These are phyloP conservation scores for Mnemiopsis leidyi DNA, from an alignment of 37 sponge, comb jelly and placozoan genomes.

Conservation along the genomic window DNA sequence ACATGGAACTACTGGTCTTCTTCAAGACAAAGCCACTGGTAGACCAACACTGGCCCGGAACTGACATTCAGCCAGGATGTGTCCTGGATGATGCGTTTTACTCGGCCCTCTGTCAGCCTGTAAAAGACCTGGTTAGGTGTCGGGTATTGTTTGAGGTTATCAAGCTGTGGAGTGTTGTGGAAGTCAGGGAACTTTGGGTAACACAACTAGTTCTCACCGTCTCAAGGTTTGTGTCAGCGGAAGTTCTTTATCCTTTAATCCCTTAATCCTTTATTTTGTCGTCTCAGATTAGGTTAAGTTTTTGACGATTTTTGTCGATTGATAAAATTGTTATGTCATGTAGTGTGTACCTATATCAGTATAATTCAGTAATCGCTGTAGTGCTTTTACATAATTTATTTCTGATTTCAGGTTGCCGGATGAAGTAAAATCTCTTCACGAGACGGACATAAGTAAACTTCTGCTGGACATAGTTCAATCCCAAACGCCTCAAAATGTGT, in stretches of 20 bases:
- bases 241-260: too few species aligned
- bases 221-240: constrained; percentile 19
- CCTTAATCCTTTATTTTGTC: too few species aligned
- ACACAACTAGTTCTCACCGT: background rate
- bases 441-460: background rate
- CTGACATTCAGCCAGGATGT: constrained; percentile 8
- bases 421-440: background rate
- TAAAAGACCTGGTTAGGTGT: background rate
- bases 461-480: background rate
- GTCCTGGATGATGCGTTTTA: constrained; percentile 14
- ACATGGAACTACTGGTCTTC: constrained; percentile 20
- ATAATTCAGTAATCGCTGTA: too few species aligned
- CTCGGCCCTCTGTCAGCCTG: background rate
- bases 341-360: too few species aligned
- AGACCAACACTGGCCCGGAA: background rate
- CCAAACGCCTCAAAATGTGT: background rate
- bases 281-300: too few species aligned
- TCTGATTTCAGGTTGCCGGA: background rate
- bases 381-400: too few species aligned
- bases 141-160: constrained; percentile 12
- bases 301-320: too few species aligned
- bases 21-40: constrained; percentile 53
- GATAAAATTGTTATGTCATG: too few species aligned
- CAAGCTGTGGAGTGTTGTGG: constrained; percentile 50
- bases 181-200: background rate